Evolutionary conservation across 2,797 vertebrate genomes (phyloP).

Genomic region (Paedocypris micromegethes): DNA sequence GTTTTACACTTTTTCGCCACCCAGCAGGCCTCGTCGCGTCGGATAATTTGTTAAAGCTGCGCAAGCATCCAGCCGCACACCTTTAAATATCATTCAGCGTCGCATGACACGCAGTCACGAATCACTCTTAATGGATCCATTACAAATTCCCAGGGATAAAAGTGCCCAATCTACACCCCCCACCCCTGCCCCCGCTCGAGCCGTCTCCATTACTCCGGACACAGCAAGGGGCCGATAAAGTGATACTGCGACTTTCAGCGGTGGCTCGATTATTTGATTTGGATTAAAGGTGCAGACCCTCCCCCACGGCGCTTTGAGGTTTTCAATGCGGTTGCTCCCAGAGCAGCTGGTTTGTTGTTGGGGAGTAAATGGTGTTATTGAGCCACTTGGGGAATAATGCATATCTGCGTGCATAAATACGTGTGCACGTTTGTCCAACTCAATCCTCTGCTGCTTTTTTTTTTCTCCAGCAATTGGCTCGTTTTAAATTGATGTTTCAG

Average conservation of each 20-base stretch:
- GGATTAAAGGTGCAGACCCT: slow-evolving; percentile 52
- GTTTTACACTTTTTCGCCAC: neutral
- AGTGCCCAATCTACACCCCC: neutral
- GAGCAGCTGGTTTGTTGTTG: slow-evolving; percentile 33
- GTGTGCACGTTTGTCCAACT: too few relatives aligned
- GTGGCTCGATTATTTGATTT: slow-evolving; percentile 56
- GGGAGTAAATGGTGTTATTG: slow-evolving; percentile 41
- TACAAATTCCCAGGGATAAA: slow-evolving; percentile 32
- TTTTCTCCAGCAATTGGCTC: too few relatives aligned
- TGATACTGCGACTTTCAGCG: slow-evolving; percentile 51
- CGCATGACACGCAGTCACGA: neutral
- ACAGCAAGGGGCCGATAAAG: slow-evolving; percentile 56
- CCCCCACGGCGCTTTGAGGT: slow-evolving; percentile 36
- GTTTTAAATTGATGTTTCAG: too few relatives aligned
- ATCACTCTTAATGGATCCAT: slow-evolving; percentile 37
- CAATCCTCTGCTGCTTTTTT: too few relatives aligned
- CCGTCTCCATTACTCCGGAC: slow-evolving; percentile 26
- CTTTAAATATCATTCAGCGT: slow-evolving; percentile 23
- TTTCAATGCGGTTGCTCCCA: slow-evolving; percentile 41
- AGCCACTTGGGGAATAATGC: neutral
- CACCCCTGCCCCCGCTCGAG: neutral
- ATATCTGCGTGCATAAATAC: too few relatives aligned
- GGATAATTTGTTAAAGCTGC: too few relatives aligned
- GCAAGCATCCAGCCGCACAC: slow-evolving; percentile 1
- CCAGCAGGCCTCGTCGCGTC: neutral